Conservation (phyloP, 92 coral and sea anemone genomes). For the Actinernus sp. region DNA sequence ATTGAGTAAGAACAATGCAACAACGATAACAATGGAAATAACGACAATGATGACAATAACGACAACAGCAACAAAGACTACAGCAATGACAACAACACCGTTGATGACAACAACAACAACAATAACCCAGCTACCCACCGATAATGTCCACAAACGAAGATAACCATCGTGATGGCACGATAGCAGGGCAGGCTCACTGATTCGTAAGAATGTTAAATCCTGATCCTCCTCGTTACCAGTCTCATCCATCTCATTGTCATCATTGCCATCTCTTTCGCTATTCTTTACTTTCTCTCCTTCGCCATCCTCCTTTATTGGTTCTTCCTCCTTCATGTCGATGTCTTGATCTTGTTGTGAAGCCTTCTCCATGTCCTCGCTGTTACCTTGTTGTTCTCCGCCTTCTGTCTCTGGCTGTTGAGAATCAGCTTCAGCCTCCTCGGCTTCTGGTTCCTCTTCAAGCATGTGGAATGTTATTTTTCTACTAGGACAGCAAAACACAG, state of each 20-base stretch:
- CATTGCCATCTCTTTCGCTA: constrained; percentile 5
- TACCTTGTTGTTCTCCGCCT: constrained; percentile 12
- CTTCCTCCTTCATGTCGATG: constrained; percentile 38
- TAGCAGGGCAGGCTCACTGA: constrained; percentile 84
- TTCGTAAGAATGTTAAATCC: constrained; percentile 58
- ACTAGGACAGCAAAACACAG: background rate
- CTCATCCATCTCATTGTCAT: constrained; percentile 4
- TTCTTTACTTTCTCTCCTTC: constrained; percentile 19
- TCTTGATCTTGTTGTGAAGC: too few species aligned
- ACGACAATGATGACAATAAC: too few species aligned
- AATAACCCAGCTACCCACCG: constrained; percentile 56
- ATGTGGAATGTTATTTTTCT: constrained; percentile 2
- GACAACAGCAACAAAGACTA: background rate
- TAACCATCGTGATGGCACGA: constrained; percentile 95
- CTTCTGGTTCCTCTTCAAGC: constrained; percentile 28
- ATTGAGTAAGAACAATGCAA: too few species aligned
- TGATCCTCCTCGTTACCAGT: constrained; percentile 26
- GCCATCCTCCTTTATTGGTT: background rate
- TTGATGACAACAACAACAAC: background rate
- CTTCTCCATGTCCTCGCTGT: constrained; percentile 7
- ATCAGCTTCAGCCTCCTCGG: constrained; percentile 15
- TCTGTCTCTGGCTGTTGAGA: background rate
- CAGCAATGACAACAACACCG: background rate
- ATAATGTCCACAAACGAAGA: constrained; percentile 89
- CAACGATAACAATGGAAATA: too few species aligned